Evolutionary conservation across 1,140 invertebrate genomes (phyloP), one percentile per base, ranked within the genome.

Genomic region (Drosophila navojoa): DNA sequence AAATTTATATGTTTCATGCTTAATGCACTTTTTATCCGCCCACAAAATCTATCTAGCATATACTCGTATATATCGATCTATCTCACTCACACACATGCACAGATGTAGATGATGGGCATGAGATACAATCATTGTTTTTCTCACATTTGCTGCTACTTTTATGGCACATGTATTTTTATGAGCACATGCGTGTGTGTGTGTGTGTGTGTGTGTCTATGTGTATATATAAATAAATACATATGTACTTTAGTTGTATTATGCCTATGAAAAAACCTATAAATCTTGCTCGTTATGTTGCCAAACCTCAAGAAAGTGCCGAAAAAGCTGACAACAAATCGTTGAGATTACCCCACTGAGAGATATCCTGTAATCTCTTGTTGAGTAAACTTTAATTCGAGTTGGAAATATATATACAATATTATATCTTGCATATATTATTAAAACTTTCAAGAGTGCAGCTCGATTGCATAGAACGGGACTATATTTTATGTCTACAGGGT

Each of bases 281-380:
- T 57, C 55, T 59, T 19, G 54, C 76, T 77, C 68, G 60, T 71
- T 77, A 71, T 60, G 54, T 40, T 42, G 55, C 42, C 40, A 57
- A 75, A 47, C 49, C 50, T 27, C 52, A 66, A 76, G 25, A 45
- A 45, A 45, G 1, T 16, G 42, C 15, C 42, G 9, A 38, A 27
- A 44, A 45, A 7, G 42, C 42, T 1, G 6, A 15, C 27, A 9
- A 32, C 32, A 32, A 9, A 6, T 9, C 9, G 47, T 19, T 38
- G 19, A 29, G n/a, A 19, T 19, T 44, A 15, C 62, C 32, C 40
- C 13, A 55, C 62, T 7, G 2, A 3, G 2, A n/a, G 11, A 29
- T 35, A 55, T 9, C 13, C 52, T 35, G 6, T 53, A 16, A 16
- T 16, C 6, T 10, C 1, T 11, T 38, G 0, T 38, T 4, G 4